phyloP scores from a whole-genome alignment of 2,888 invertebrate genomes.

The Sarcophaga subvicina region DNA sequence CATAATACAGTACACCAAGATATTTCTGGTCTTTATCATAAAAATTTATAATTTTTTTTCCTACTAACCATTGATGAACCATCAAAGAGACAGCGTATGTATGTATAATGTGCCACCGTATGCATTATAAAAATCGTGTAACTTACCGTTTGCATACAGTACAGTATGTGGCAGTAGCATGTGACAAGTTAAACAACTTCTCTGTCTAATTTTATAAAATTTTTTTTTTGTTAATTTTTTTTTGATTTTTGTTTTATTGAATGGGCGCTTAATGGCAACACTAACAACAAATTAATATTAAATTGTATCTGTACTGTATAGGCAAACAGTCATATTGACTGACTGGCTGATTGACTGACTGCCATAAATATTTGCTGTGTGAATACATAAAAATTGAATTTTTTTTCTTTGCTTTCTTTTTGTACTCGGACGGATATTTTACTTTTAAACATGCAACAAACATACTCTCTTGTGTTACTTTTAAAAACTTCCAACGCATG shows the following conservation, averaged over 20 bases:
- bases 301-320: conserved; percentile 10
- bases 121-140: neutral
- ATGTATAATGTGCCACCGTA: conserved; percentile 38
- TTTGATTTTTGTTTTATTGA: conserved; percentile 32
- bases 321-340: conserved; percentile 1
- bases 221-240: too few species aligned
- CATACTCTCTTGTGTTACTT: conserved; percentile 16
- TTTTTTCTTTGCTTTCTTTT: neutral
- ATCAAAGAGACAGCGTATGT: conserved; percentile 32
- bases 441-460: conserved; percentile 13
- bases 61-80: neutral
- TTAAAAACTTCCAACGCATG: conserved; percentile 42
- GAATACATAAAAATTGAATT: conserved; percentile 48
- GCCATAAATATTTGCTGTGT: too few species aligned
- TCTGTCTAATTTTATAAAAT: neutral
- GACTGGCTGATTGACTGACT: too few species aligned
- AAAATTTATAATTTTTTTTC: conserved; percentile 3
- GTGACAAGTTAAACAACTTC: conserved; percentile 58
- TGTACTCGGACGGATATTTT: neutral
- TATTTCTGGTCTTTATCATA: conserved; percentile 55
- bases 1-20: conserved; percentile 34
- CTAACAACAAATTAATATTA: conserved; percentile 8
- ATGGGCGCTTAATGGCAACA: conserved; percentile 56
- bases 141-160: too few species aligned
- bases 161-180: conserved; percentile 33